Evolutionary conservation across 2,113 vertebrate genomes (phyloP).

Genomic region (Saccopteryx bilineata): DNA sequence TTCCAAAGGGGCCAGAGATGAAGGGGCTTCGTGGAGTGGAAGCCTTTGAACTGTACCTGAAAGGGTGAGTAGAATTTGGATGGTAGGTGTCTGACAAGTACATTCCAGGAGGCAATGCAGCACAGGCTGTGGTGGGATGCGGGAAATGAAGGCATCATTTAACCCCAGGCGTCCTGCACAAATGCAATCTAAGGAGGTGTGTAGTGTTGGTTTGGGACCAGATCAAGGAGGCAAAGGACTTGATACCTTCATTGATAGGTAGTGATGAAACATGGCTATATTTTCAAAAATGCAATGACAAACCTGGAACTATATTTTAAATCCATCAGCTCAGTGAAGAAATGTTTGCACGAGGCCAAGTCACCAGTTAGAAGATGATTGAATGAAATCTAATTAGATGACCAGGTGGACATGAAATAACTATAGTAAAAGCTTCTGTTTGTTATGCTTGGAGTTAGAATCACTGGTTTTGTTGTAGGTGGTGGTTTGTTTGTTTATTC

Average conservation of each 20-base stretch:
- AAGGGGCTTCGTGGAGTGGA: not conserved
- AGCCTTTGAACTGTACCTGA: not conserved
- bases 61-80: not conserved
- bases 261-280: not conserved
- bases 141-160: not conserved
- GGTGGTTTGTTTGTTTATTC: not conserved
- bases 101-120: not conserved
- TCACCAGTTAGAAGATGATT: not conserved
- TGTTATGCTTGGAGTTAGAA: not conserved
- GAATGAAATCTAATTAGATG: not conserved
- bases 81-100: not conserved
- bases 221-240: not conserved
- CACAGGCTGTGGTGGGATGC: rapidly evolving
- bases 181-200: not conserved
- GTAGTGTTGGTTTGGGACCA: not conserved
- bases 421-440: not conserved
- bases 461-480: not conserved
- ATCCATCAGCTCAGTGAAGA: not conserved
- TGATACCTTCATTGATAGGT: not conserved
- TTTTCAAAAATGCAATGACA: not conserved
- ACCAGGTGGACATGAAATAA: not conserved
- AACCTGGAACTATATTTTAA: not conserved
- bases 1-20: not conserved
- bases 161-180: not conserved
- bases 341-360: not conserved